These are phyloP conservation scores for Sinelater perroti DNA, from an alignment of 2,888 invertebrate genomes.

Conservation along the genomic window DNA sequence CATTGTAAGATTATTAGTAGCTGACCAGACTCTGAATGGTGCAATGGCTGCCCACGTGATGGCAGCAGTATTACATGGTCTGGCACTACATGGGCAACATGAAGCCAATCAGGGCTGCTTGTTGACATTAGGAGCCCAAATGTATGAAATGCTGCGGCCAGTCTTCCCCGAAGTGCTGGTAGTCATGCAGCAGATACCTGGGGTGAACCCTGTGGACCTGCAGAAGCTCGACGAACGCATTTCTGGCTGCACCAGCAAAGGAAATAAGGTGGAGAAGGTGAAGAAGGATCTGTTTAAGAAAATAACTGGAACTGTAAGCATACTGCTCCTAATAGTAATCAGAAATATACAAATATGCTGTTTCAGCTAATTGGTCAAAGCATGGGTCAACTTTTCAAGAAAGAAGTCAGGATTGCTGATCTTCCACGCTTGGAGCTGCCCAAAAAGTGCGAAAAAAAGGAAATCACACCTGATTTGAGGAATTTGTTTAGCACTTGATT, in stretches of 20 bases:
- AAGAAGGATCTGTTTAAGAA: constrained; percentile 93
- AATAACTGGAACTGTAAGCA: constrained; percentile 77
- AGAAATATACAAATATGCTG: neutral
- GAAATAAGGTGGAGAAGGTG: constrained; percentile 85
- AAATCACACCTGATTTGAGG: constrained; percentile 54
- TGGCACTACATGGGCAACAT: constrained; percentile 89
- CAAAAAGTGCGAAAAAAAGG: constrained; percentile 54
- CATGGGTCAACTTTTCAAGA: constrained; percentile 87
- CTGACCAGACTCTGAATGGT: constrained; percentile 69
- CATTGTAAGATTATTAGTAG: constrained; percentile 72
- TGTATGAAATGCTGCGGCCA: constrained; percentile 85
- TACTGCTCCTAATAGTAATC: neutral
- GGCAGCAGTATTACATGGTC: constrained; percentile 73
- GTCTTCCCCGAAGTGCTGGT: constrained; percentile 75
- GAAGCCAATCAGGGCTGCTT: constrained; percentile 86
- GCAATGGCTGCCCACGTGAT: constrained; percentile 78
- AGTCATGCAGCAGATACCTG: constrained; percentile 82
- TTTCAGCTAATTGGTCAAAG: constrained; percentile 82
- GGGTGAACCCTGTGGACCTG: constrained; percentile 80
- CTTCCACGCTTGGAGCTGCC: constrained; percentile 75
- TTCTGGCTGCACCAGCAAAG: constrained; percentile 70
- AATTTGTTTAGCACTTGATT: constrained; percentile 54
- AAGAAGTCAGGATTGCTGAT: constrained; percentile 86
- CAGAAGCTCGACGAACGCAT: constrained; percentile 89
- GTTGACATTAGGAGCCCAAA: constrained; percentile 81